Evolutionary conservation across 2,797 vertebrate species (phyloP), one percentile per base, ranked within the genome.

Genomic region (Sebastes jordani): DNA sequence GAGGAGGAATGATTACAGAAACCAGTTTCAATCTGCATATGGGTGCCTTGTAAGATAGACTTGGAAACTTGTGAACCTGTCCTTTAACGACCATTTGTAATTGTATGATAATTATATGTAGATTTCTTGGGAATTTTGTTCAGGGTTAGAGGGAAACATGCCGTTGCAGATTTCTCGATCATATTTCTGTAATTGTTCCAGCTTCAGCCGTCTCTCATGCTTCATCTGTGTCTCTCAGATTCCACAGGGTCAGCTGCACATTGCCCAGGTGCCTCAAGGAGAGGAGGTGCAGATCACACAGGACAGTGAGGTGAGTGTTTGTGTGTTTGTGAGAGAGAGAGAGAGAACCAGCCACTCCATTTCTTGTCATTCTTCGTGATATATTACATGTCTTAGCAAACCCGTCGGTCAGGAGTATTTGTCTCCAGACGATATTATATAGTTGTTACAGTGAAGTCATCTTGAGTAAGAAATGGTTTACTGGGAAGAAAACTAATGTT

Each of bases 231-330:
- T 95, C 59, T 85, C 87, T 81, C 91, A 97, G 97, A 98, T 99
- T 90, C 97, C 97, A 83, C 98, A 99, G 95, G 98, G 99, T 79
- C 99, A 99, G 90, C 95, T 99, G 79, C 99, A 99, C 90, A 99
- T 99, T 22, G 98, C 99, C 62, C 98, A 99, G 95, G 99, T 99
- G 72, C 99, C 99, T 46, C 98, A 99, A 91, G 99, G 99, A 3
- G 99, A 99, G 83, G 98, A 99, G 91, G 99, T 99, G 36, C 99
- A 99, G 95, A 99, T 99, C 95, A 99, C 98, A 0, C 99, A 99
- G 93, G 99, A 99, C 96, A 99, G 98, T 7, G 99, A 99, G 97
- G 99, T 96, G 93, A 97, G 96, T 86, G 20, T 76, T 5, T 67
- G 30, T 76, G 32, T 74, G 52, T 63, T 7, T 62, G 14, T 58